A percentile compares a stretch with the other conserved stretches of the same genome.
phyloP scores from a whole-genome alignment of 2,797 vertebrate genomes.

The Phalloptychus januarius region DNA sequence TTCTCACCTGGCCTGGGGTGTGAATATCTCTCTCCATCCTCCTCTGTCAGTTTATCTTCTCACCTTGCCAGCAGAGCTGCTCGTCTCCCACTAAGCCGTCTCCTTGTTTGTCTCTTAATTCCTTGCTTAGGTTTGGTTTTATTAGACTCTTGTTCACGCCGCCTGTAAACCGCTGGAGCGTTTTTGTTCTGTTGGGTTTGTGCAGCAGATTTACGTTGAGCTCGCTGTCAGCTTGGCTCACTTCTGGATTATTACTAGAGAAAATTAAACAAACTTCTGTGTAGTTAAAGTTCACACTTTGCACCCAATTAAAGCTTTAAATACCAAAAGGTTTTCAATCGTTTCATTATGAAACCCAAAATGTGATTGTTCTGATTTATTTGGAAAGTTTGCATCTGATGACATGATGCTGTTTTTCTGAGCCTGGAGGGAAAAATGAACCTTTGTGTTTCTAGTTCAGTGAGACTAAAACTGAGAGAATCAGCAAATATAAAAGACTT shows the following conservation, averaged over 20 bases:
- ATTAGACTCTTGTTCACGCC: not conserved
- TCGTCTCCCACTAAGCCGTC: not conserved
- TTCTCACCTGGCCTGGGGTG: not conserved
- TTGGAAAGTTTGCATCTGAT: not conserved
- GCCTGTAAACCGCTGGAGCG: not conserved
- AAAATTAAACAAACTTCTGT: not conserved
- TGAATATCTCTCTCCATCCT: not conserved
- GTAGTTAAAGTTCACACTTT: not conserved
- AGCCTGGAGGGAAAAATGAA: not conserved
- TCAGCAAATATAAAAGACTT: not conserved
- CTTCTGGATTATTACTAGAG: not conserved
- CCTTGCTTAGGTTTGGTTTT: not conserved
- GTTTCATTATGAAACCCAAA: not conserved
- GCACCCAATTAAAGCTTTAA: not conserved
- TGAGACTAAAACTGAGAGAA: not conserved
- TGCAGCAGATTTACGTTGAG: not conserved
- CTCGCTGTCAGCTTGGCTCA: not conserved
- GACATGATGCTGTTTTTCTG: not conserved
- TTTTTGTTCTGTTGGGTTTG: not conserved
- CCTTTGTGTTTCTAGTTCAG: not conserved
- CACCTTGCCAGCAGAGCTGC: not conserved
- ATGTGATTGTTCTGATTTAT: not conserved
- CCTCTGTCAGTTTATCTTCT: constrained; percentile 1
- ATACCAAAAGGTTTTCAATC: not conserved
- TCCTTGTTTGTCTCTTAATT: not conserved